Conservation (phyloP, 1,140 invertebrate species). For the Parasteatoda tepidariorum region DNA sequence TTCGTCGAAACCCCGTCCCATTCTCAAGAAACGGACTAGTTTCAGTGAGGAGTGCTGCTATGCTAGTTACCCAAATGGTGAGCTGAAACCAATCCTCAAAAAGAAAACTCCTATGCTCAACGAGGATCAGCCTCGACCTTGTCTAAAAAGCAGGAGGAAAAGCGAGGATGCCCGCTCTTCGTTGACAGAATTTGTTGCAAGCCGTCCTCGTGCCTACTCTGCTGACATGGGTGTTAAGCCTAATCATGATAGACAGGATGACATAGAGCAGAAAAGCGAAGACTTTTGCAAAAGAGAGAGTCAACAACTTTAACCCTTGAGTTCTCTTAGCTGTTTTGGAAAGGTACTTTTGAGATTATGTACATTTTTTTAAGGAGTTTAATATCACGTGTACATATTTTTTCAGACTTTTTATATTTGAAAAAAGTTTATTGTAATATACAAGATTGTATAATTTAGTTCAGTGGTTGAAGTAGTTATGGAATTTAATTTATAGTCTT, state of each 20-base stretch:
- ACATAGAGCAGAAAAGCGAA: not conserved
- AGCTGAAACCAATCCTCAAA: constrained; percentile 19
- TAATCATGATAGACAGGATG: constrained; percentile 12
- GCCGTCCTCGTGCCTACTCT: constrained; percentile 55
- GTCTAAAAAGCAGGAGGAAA: constrained; percentile 42
- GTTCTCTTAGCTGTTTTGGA: constrained; percentile 14
- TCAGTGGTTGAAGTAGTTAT: constrained; percentile 11
- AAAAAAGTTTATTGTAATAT: constrained; percentile 53
- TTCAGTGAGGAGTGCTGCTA: constrained; percentile 55
- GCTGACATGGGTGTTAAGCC: constrained; percentile 45
- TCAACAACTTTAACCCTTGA: constrained; percentile 24
- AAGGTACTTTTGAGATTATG: constrained; percentile 58
- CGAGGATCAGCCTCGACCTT: constrained; percentile 43
- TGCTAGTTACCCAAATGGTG: constrained; percentile 36
- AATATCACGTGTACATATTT: constrained; percentile 52
- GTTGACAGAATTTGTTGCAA: constrained; percentile 41
- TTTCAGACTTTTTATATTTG: constrained; percentile 54
- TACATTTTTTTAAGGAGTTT: constrained; percentile 54
- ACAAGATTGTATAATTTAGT: constrained; percentile 43
- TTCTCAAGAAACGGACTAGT: constrained; percentile 53
- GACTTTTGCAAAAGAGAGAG: not conserved
- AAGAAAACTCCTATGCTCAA: constrained; percentile 30
- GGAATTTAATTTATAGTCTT: not conserved
- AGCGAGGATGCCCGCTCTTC: constrained; percentile 34
- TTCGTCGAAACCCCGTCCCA: constrained; percentile 23